A percentile compares a stretch with the other conserved stretches of the same genome.
These are phyloP conservation scores for Trinectes maculatus DNA, from an alignment of 2,113 vertebrate genomes.

Conservation along the genomic window DNA sequence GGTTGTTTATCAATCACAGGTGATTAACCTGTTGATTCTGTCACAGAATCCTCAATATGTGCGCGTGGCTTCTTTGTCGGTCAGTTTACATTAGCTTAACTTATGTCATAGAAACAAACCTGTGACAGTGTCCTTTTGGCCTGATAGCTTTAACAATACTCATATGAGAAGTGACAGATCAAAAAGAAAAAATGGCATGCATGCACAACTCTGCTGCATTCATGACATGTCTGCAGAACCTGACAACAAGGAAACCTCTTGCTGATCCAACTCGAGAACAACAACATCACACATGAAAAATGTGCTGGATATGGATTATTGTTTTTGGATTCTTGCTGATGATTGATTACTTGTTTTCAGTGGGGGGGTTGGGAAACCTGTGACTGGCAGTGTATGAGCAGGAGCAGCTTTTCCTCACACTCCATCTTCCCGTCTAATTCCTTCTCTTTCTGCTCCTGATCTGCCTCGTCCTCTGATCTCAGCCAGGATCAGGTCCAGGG, in stretches of 20 bases:
- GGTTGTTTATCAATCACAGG: conserved; percentile 20
- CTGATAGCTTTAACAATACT: no score
- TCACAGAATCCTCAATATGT: neutral
- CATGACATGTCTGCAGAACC: neutral
- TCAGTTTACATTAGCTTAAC: neutral
- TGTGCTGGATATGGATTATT: no score
- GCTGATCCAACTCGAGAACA: neutral
- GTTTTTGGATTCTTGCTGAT: no score
- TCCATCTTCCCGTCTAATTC: conserved; percentile 27
- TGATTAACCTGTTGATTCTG: conserved; percentile 10
- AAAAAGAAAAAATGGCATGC: no score
- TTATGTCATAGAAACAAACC: neutral
- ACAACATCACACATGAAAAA: neutral
- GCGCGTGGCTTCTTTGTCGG: conserved; percentile 6
- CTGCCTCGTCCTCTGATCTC: conserved; percentile 66
- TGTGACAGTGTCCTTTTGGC: neutral
- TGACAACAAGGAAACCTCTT: conserved; percentile 7
- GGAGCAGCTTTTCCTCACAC: conserved; percentile 2
- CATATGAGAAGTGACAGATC: no score
- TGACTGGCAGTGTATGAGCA: neutral
- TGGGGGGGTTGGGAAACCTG: neutral
- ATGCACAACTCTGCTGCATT: neutral
- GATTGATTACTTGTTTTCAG: no score
- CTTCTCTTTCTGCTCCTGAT: conserved; percentile 43
- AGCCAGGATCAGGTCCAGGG: conserved; percentile 63